Conservation (phyloP, 1,140 invertebrate genomes). For the Dinoponera quadriceps region DNA sequence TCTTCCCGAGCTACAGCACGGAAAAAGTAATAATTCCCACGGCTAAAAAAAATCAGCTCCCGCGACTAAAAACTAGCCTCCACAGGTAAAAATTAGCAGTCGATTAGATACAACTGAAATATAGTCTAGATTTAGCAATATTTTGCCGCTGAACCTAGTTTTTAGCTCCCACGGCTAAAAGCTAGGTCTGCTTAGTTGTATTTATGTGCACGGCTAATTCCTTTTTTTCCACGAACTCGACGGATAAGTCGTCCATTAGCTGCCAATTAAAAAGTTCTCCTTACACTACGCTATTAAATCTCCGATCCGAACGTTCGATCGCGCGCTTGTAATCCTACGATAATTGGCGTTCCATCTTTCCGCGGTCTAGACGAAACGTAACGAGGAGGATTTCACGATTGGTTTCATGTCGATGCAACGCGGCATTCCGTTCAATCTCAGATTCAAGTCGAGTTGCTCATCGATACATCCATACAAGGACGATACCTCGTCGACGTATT, state of each 20-base stretch:
- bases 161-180: too few relatives aligned
- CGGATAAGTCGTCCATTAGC: constrained; percentile 8
- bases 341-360: constrained; percentile 45
- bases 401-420: neutral
- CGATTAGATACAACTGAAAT: too few relatives aligned
- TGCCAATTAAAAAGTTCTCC: neutral
- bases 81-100: too few relatives aligned
- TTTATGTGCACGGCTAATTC: too few relatives aligned
- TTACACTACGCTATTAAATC: constrained; percentile 15
- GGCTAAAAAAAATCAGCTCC: too few relatives aligned
- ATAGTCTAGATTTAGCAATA: too few relatives aligned
- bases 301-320: constrained; percentile 7
- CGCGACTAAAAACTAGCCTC: too few relatives aligned
- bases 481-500: constrained; percentile 23
- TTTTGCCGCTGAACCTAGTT: too few relatives aligned
- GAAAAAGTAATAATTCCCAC: too few relatives aligned
- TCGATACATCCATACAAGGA: constrained; percentile 9
- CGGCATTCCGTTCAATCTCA: constrained; percentile 30
- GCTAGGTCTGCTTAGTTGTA: too few relatives aligned
- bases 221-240: too few relatives aligned
- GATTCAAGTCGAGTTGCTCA: constrained; percentile 22
- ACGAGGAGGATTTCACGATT: neutral
- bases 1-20: too few relatives aligned
- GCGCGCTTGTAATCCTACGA: constrained; percentile 10
- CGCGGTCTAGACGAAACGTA: neutral